These are phyloP conservation scores for Rhyzopertha dominica DNA, from an alignment of 1,140 invertebrate species.

Conservation along the genomic window DNA sequence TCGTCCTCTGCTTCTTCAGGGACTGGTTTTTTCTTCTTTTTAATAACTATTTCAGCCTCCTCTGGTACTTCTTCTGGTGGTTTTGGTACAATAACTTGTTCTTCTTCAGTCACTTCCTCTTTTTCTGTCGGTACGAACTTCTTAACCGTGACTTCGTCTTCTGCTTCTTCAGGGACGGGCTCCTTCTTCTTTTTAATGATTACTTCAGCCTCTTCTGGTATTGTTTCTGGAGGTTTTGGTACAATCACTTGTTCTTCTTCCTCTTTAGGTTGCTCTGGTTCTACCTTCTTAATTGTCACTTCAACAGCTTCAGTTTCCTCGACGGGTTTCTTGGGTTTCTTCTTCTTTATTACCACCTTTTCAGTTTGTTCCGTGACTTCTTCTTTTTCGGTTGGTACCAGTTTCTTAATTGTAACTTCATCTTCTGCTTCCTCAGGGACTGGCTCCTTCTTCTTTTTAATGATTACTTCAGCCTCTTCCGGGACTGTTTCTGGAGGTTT, in stretches of 20 bases:
- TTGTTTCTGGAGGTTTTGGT: conserved; percentile 15
- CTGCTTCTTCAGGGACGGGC: conserved; percentile 39
- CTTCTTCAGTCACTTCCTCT: conserved; percentile 13
- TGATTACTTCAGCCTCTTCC: conserved; percentile 10
- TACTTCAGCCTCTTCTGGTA: conserved; percentile 14
- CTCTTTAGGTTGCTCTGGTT: conserved; percentile 29
- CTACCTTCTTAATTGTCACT: conserved; percentile 35
- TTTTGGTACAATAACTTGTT: conserved; percentile 8
- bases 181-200: conserved; percentile 22
- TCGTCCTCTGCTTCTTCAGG: too few species aligned
- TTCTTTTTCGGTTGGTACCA: conserved; percentile 30
- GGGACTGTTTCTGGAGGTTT: too few species aligned
- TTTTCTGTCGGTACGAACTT: conserved; percentile 23
- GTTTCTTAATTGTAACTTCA: conserved; percentile 59
- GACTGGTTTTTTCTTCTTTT: too few species aligned
- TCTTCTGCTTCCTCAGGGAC: conserved; percentile 42
- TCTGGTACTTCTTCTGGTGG: conserved; percentile 17
- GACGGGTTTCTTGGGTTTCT: conserved; percentile 45
- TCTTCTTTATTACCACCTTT: conserved; percentile 28
- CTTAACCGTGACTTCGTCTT: conserved; percentile 30
- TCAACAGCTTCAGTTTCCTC: conserved; percentile 40
- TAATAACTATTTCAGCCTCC: conserved; percentile 17
- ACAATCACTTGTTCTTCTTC: conserved; percentile 16
- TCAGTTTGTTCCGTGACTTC: conserved; percentile 34
- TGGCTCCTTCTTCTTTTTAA: conserved; percentile 46